These are phyloP conservation scores for Characodon lateralis DNA, from an alignment of 2,797 vertebrate genomes.

Conservation along the genomic window DNA sequence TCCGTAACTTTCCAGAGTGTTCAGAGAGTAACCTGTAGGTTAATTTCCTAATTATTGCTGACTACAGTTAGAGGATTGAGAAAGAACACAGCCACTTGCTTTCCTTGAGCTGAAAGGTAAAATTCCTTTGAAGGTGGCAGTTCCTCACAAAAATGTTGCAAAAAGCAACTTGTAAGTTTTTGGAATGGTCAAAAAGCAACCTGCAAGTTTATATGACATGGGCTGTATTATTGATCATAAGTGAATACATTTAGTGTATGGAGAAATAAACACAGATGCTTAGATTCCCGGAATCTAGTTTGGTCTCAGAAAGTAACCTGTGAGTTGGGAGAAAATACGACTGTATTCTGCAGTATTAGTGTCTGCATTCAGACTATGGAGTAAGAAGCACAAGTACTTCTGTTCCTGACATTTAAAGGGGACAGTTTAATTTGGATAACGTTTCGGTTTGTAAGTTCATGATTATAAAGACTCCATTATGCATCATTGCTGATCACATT, in stretches of 20 bases:
- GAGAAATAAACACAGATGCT: neutral
- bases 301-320: neutral
- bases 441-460: neutral
- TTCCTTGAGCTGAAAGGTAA: neutral
- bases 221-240: neutral
- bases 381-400: neutral
- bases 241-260: neutral
- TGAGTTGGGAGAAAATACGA: neutral
- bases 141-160: neutral
- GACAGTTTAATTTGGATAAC: neutral
- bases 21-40: neutral
- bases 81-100: too few species aligned
- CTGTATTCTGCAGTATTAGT: neutral
- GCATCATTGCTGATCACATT: neutral
- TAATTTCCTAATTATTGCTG: neutral
- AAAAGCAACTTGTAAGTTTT: too few species aligned
- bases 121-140: neutral
- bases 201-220: neutral
- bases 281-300: neutral
- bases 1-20: too few species aligned
- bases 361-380: neutral
- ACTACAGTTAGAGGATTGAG: neutral
- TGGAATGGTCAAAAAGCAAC: too few species aligned
- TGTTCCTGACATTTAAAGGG: neutral
- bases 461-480: neutral